Evolutionary conservation across 2,797 vertebrate species (phyloP).

Genomic region (Caiman crocodilus): DNA sequence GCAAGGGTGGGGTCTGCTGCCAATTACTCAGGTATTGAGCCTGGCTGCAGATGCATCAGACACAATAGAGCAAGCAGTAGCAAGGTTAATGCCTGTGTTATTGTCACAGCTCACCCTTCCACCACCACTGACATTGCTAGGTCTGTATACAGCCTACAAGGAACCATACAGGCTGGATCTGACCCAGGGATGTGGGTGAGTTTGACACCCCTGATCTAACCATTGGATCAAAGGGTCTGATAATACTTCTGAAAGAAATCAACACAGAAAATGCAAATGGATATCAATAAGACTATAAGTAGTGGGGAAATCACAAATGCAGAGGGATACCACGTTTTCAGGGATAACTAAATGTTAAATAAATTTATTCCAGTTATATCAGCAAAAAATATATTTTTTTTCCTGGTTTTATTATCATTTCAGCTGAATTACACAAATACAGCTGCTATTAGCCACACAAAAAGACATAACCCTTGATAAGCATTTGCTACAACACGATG

Average conservation of each 20-base stretch:
- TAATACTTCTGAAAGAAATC: conserved; percentile 43
- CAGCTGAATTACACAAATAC: background rate
- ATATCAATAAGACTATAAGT: background rate
- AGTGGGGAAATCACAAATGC: background rate
- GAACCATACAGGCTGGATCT: no score
- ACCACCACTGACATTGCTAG: no score
- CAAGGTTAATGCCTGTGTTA: no score
- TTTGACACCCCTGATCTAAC: background rate
- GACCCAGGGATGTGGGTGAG: no score
- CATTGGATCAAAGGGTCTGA: background rate
- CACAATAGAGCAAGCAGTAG: no score
- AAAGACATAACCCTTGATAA: background rate
- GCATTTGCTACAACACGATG: background rate
- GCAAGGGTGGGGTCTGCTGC: background rate
- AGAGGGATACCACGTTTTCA: background rate
- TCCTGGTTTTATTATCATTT: background rate
- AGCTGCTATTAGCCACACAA: conserved; percentile 26
- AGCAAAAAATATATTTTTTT: conserved; percentile 4
- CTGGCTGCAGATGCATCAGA: no score
- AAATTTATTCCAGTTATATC: background rate
- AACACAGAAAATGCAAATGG: conserved; percentile 19
- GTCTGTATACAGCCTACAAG: no score
- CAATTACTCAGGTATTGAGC: no score
- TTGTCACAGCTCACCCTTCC: no score
- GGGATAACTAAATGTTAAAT: conserved; percentile 17